A percentile compares a stretch with the other conserved stretches of the same genome.
These are phyloP conservation scores for Anolis sagrei DNA, from an alignment of 2,113 vertebrate species.

Conservation along the genomic window DNA sequence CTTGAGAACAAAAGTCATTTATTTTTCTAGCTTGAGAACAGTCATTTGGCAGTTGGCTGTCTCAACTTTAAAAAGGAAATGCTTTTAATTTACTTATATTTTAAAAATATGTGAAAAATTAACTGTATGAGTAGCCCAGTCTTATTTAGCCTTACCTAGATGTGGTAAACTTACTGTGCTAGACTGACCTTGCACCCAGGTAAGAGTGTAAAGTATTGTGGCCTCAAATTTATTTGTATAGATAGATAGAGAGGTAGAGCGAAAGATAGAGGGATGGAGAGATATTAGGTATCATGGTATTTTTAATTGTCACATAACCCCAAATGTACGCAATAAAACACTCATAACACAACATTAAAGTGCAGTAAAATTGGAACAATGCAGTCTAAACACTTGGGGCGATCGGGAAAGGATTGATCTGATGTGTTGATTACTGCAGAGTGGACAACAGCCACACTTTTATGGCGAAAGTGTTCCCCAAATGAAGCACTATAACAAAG, in stretches of 20 bases:
- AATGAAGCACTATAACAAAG: not conserved
- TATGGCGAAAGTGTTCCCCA: not conserved
- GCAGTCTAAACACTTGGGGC: not conserved
- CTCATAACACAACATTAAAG: not conserved
- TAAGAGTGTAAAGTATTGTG: not conserved
- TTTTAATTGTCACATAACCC: not conserved
- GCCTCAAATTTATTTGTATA: not conserved
- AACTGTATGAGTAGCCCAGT: not conserved
- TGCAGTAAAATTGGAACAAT: not conserved
- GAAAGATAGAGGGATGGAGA: too few species aligned
- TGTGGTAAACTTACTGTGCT: not conserved
- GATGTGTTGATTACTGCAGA: not conserved
- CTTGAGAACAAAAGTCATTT: conserved; percentile 6
- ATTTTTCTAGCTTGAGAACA: not conserved
- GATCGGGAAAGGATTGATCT: not conserved
- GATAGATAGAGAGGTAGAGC: too few species aligned
- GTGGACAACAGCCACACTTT: not conserved
- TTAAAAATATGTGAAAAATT: not conserved
- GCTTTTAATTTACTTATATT: conserved; percentile 1
- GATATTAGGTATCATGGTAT: too few species aligned
- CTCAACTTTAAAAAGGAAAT: not conserved
- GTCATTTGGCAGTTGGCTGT: not conserved
- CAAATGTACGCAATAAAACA: not conserved
- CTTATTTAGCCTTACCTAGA: not conserved
- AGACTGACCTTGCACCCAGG: not conserved